Base-by-base conservation (phyloP, 64 coral and sea anemone genomes). In the Montipora capricornis region DNA sequence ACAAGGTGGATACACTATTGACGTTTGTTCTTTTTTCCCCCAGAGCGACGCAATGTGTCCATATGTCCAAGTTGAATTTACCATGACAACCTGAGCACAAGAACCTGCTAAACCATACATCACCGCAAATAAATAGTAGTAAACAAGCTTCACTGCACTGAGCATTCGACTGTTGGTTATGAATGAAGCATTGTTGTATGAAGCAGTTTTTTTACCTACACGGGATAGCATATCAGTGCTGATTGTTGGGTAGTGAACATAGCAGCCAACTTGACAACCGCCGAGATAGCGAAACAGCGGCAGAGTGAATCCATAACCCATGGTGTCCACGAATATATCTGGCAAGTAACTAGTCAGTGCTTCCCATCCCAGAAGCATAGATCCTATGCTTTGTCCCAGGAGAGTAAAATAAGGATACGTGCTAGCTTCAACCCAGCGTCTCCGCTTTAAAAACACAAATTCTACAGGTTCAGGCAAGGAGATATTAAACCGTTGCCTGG, bases 221-320 rank as follows among this genome's bases (percentile, higher is more conserved):
- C 74, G 95, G 15, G 94, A 80, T 48, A 99, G 87, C 98, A 99
- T 99, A 68, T 99, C 95, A 46, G 98, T 99, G 59, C 94, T 96
- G 74, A 99, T 99, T 52, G 95, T 99, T 47, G 98, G 98, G 24
- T 99, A 99, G 49, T 99, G 98, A 49, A 99, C 95, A 87, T 99
- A 99, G 81, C 98, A 96, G 19, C 98, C 98, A 49, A 99, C 98
- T 66, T 79, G 95, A 19, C 98, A 99, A 47, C 92, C 94, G 17
- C 98, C 98, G 20, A 99, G 88, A 24, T 99, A 99, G 49, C 96
- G 96, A 74, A 99, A 99, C 53, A 99, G 49, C 20, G 98, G 97
- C n/a, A 99, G 66, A 5, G 97, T 99, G 20, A 99, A 99, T 3
- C 94, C 97, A 87, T 96, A 99, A 1, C 97, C 97, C 97, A 99